Conservation (phyloP, 2,888 invertebrate genomes). For the Eilema griseolum region DNA sequence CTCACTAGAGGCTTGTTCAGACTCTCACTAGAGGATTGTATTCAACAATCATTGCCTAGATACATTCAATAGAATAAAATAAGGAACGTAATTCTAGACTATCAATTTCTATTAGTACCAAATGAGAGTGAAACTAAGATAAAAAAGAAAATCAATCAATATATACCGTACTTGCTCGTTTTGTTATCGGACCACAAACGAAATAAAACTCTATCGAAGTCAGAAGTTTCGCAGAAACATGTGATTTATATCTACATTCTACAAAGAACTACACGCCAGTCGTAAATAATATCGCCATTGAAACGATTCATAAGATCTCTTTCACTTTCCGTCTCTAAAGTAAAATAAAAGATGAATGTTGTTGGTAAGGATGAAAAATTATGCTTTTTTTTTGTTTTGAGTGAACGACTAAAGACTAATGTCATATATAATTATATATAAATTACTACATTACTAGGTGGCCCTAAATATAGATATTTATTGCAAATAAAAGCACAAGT, state of each 20-base stretch:
- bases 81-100: not conserved
- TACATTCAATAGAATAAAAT: not conserved
- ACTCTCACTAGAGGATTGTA: too few species aligned
- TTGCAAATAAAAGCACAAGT: not conserved
- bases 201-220: conserved; percentile 45
- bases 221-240: conserved; percentile 30
- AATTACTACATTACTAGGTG: not conserved
- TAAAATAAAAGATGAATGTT: conserved; percentile 30
- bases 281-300: conserved; percentile 46
- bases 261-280: conserved; percentile 34
- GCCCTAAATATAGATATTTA: not conserved
- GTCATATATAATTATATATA: not conserved
- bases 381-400: conserved; percentile 30
- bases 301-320: conserved; percentile 37
- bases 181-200: conserved; percentile 30
- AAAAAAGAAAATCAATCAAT: conserved; percentile 19
- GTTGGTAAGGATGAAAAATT: conserved; percentile 33
- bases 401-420: conserved; percentile 16
- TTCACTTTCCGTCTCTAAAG: conserved; percentile 26
- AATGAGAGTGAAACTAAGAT: conserved; percentile 11
- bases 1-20: too few species aligned
- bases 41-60: too few species aligned
- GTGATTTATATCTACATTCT: conserved; percentile 47
- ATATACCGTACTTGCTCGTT: conserved; percentile 3
- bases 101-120: conserved; percentile 1